A percentile compares a stretch with the other conserved stretches of the same genome.
phyloP scores from a whole-genome alignment of 2,888 invertebrate species.

The Cotesia congregata region DNA sequence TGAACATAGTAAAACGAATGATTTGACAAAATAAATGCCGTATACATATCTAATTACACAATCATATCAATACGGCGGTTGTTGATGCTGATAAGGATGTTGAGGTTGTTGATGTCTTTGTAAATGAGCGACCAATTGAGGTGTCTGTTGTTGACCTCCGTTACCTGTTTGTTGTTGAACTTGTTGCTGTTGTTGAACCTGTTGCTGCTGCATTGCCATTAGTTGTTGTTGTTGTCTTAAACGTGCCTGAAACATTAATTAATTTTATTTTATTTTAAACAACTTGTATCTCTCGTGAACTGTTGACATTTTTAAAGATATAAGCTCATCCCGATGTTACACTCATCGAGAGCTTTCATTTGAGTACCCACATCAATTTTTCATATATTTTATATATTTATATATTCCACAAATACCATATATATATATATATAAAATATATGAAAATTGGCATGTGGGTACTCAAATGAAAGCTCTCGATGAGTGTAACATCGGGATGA shows the following conservation, averaged over 20 bases:
- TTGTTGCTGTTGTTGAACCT: constrained; percentile 73
- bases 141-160: constrained; percentile 72
- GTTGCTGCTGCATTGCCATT: constrained; percentile 78
- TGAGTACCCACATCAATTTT: too few species aligned
- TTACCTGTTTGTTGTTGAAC: constrained; percentile 66
- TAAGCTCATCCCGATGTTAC: too few species aligned
- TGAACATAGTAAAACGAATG: constrained; percentile 13
- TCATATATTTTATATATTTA: too few species aligned
- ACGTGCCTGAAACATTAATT: constrained; percentile 72
- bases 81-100: constrained; percentile 74
- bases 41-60: constrained; percentile 30
- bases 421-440: too few species aligned
- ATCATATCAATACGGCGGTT: constrained; percentile 72
- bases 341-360: too few species aligned
- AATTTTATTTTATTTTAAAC: too few species aligned
- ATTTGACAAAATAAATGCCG: constrained; percentile 34
- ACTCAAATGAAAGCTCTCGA: too few species aligned
- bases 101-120: constrained; percentile 74
- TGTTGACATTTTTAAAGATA: too few species aligned
- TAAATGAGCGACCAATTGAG: constrained; percentile 77
- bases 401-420: too few species aligned
- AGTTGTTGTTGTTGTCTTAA: constrained; percentile 77
- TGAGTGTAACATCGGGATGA: too few species aligned
- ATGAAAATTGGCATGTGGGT: too few species aligned
- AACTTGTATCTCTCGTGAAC: constrained; percentile 48